Base-by-base conservation (phyloP, 2,797 vertebrate genomes). In the Syndactyla subalaris region DNA sequence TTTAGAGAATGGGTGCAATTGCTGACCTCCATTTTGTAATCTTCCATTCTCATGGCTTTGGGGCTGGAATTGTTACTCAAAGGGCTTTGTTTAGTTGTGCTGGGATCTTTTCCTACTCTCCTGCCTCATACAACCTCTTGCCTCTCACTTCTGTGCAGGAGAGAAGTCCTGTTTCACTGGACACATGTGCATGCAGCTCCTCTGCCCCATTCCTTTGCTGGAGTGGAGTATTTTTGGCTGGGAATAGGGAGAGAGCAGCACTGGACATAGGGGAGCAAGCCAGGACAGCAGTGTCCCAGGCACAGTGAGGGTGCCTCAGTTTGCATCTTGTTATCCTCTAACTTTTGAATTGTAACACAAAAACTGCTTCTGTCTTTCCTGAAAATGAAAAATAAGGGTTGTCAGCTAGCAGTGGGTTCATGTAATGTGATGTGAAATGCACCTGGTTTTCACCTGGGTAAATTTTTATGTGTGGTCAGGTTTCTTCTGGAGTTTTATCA, bases 111-210 rank as follows among this genome's bases (percentile, higher is more conserved):
- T 77, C 14, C 27, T 57, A 26, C 34, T 57, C 45, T 67, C 2
- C 38, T 58, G 23, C 11, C 38, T 81, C 32, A 15, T 76, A 5
- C 20, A 32, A 14, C 23, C 21, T 19, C 23, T 66, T 85, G 26
- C 26, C 5, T 83, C 21, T 59, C 46, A 11, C 26, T 61, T 51
- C 36, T 55, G 26, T 75, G n/a, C 38, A 16, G 38, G 19, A 63
- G 12, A 45, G 11, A 62, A 76, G 16, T n/a, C 23, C 59, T 16
- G 1, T 63, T 46, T 82, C 61, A 10, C 43, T 27, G 52, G 43
- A 12, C 2, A 1, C 3, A 5, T 0, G 1, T 63, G 41, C 30
- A 10, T 17, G 5, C 9, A 55, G 30, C 23, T 65, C 30, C 51
- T 68, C 26, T 58, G 23, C 27, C 21, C 57, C 14, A 9, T 17